Evolutionary conservation across 2,797 vertebrate species (phyloP), one percentile per base, ranked within the genome.

Genomic region (Acanthornis magna): DNA sequence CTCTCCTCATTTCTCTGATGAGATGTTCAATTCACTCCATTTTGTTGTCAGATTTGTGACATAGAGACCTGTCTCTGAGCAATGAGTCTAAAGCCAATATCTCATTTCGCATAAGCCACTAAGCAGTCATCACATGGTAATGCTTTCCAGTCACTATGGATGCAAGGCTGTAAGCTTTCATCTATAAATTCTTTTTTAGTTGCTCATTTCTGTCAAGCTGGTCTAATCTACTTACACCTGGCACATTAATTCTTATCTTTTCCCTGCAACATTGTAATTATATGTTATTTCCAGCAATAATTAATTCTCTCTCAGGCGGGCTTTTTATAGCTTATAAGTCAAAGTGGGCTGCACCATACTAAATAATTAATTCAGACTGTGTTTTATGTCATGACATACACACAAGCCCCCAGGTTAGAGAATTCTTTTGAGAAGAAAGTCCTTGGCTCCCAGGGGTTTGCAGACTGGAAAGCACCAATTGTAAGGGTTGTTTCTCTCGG

Each of bases 241-340:
- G 96, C 96, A 96, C 96, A 97, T 97, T 97, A 97, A 97, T 96
- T 97, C 96, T 97, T 97, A 97, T 97, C 97, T 97, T 97, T 97
- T 97, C 96, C 72, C 88, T 94, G 96, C 97, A 97, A 97, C 97
- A 95, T 97, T 96, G 96, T 96, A 97, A 97, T 97, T 97, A 97
- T 97, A 96, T 97, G 97, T 97, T 97, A 97, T 97, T 97, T 97
- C 81, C 95, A 97, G 96, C 94, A 97, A 97, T 97, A 97, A 97
- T 97, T 97, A 97, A 97, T 97, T 97, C 94, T 93, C 94, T 97
- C 96, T 96, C 88, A 81, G 94, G 94, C 70, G 6, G 94, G 85
- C 91, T 97, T 97, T 97, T 97, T 97, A 96, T 97, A 97, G 96
- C 95, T 96, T 97, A 85, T 95, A 97, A 97, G 96, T 96, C 96